Conservation (phyloP, 1,140 invertebrate species). For the Dreissena rostriformis region DNA sequence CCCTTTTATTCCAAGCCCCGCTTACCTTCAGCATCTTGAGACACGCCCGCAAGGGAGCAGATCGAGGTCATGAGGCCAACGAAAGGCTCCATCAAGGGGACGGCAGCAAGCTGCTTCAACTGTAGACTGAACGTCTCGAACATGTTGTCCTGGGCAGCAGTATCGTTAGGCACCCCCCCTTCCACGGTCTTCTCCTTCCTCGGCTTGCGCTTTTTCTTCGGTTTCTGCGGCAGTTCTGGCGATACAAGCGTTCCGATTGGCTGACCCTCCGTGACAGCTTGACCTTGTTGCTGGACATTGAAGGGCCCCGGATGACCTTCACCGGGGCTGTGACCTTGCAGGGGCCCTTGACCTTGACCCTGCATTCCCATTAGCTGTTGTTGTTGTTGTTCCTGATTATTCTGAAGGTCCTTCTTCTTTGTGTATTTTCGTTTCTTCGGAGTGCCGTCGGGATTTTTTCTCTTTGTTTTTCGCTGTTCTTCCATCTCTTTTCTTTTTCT, state of each 20-base stretch:
- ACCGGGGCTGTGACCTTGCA: no score
- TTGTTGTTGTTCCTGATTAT: slow-evolving; percentile 28
- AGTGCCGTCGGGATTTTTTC: slow-evolving; percentile 60
- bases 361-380: slow-evolving; percentile 9
- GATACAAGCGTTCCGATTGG: slow-evolving; percentile 7
- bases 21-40: slow-evolving; percentile 62
- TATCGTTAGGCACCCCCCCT: slow-evolving; percentile 76
- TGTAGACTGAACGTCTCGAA: slow-evolving; percentile 94
- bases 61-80: slow-evolving; percentile 91
- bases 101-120: slow-evolving; percentile 90
- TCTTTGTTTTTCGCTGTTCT: slow-evolving; percentile 67
- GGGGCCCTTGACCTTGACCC: slow-evolving; percentile 13
- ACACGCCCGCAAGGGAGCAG: slow-evolving; percentile 89
- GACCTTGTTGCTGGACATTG: slow-evolving; percentile 21
- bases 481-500: slow-evolving; percentile 73
- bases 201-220: slow-evolving; percentile 47
- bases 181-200: slow-evolving; percentile 67
- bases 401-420: slow-evolving; percentile 50
- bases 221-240: slow-evolving; percentile 43
- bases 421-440: slow-evolving; percentile 64
- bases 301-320: slow-evolving; percentile 3
- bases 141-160: slow-evolving; percentile 92
- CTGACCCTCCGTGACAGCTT: not conserved
- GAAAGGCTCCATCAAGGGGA: slow-evolving; percentile 93
- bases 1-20: not conserved